phyloP scores from a whole-genome alignment of 2,113 vertebrate genomes.

The Gadus macrocephalus region DNA sequence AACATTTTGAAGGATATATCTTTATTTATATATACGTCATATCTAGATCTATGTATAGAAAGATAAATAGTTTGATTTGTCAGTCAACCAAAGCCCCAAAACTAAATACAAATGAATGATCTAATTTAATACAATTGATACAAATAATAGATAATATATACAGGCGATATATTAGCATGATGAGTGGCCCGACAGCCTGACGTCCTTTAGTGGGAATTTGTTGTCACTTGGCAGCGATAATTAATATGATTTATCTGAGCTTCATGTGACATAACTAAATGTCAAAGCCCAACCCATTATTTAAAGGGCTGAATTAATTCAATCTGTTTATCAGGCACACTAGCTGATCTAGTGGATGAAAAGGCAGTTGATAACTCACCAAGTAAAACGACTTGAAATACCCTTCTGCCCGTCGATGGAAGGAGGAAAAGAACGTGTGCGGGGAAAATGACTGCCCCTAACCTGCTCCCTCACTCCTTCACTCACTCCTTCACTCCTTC shows the following conservation, averaged over 20 bases:
- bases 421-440: no score
- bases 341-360: conserved; percentile 10
- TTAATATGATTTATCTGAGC: conserved; percentile 58
- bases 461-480: no score
- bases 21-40: no score
- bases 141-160: not conserved
- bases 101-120: no score
- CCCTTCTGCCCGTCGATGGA: no score
- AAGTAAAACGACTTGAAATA: conserved; percentile 26
- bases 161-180: not conserved
- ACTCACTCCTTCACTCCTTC: no score
- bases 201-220: conserved; percentile 34
- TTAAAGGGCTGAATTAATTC: conserved; percentile 48
- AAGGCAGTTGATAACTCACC: conserved; percentile 16
- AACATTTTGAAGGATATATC: no score
- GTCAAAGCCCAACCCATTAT: conserved; percentile 16
- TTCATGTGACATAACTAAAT: conserved; percentile 41
- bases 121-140: no score
- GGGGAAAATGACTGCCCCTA: no score
- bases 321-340: conserved; percentile 34
- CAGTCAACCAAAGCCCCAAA: no score
- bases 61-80: no score
- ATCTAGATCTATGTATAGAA: no score
- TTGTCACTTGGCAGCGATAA: conserved; percentile 44
- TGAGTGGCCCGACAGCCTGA: conserved; percentile 8